phyloP scores from a whole-genome alignment of 53 echinoderm and acorn worm genomes.

The Temnopleurus reevesii region DNA sequence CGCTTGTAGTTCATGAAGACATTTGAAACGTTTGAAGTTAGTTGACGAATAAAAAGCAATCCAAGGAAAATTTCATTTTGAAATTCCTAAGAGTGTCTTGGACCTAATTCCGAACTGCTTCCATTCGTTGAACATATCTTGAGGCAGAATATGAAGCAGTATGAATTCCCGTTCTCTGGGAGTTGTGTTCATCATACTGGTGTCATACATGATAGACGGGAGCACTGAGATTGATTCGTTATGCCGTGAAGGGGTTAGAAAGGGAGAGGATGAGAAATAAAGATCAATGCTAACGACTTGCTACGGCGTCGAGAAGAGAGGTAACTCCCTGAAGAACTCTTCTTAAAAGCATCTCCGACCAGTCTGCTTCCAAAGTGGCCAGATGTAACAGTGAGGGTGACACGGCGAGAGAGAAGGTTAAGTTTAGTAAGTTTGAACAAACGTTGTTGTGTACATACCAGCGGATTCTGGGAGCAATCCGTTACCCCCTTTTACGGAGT shows the following conservation, averaged over 20 bases:
- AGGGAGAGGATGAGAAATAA: background rate
- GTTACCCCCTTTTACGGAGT: conserved; percentile 53
- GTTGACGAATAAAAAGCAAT: background rate
- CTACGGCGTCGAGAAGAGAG: background rate
- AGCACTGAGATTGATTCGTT: background rate
- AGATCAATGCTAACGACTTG: background rate
- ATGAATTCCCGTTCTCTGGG: conserved; percentile 1
- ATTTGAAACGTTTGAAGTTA: no score
- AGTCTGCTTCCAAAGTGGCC: conserved; percentile 21
- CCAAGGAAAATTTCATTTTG: background rate
- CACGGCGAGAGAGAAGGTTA: background rate
- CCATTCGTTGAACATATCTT: background rate
- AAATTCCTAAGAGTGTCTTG: background rate
- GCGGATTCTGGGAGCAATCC: conserved; percentile 36
- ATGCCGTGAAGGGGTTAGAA: background rate
- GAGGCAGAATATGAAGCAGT: background rate
- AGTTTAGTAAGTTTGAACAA: conserved; percentile 36
- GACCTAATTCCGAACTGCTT: background rate
- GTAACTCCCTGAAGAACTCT: conserved; percentile 29
- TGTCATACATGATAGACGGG: conserved; percentile 19
- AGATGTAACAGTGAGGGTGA: background rate
- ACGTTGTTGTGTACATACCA: conserved; percentile 51
- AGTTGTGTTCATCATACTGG: background rate
- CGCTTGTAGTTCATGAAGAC: no score
- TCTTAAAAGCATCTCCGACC: conserved; percentile 47